phyloP scores from a whole-genome alignment of 1,140 invertebrate species.

The Euschistus heros region DNA sequence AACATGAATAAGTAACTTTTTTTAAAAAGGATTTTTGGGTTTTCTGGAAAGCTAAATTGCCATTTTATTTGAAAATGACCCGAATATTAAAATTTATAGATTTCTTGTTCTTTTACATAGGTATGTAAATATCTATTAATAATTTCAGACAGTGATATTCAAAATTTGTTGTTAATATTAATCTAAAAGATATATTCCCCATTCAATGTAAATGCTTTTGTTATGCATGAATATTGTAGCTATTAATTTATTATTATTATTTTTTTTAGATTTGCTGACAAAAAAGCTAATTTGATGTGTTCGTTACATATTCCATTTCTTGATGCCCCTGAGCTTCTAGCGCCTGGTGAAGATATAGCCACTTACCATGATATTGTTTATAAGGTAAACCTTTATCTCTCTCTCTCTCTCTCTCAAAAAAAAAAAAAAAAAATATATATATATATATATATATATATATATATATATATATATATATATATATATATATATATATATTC shows the following conservation, averaged over 20 bases:
- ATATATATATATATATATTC: not conserved
- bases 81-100: too few species aligned
- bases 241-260: conserved; percentile 24
- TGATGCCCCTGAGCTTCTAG: conserved; percentile 51
- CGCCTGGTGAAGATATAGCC: conserved; percentile 42
- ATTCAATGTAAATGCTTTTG: too few species aligned
- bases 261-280: conserved; percentile 44
- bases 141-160: too few species aligned
- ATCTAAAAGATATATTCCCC: too few species aligned
- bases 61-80: too few species aligned
- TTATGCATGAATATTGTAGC: not conserved
- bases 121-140: too few species aligned
- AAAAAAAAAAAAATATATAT: not conserved
- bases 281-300: conserved; percentile 44
- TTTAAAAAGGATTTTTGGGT: too few species aligned
- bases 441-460: not conserved
- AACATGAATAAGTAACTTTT: too few species aligned
- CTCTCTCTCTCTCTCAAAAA: not conserved
- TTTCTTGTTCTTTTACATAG: too few species aligned
- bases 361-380: conserved; percentile 35
- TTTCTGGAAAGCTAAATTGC: too few species aligned
- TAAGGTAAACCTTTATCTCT: conserved; percentile 37
- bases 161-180: too few species aligned
- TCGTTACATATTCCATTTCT: conserved; percentile 40
- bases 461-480: not conserved